Conservation (phyloP, 1,140 invertebrate species). For the Musca domestica region DNA sequence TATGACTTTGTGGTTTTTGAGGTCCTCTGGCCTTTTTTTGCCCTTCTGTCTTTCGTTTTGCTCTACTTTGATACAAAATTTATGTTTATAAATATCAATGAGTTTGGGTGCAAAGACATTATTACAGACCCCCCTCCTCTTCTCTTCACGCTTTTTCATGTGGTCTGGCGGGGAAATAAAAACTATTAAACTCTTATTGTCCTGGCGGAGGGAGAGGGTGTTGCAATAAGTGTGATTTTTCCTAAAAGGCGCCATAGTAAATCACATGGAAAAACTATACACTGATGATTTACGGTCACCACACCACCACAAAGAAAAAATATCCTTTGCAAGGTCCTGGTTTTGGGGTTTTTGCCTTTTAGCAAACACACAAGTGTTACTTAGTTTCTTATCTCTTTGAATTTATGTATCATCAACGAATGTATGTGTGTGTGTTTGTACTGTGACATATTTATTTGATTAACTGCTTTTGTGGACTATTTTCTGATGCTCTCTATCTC, state of each 20-base stretch:
- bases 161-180: background rate
- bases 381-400: background rate
- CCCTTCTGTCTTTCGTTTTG: no score
- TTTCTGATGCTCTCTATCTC: constrained; percentile 13
- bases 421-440: background rate
- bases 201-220: background rate
- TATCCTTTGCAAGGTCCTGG: no score
- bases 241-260: constrained; percentile 11
- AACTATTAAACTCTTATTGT: background rate
- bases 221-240: background rate
- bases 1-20: constrained; percentile 52
- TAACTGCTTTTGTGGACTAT: constrained; percentile 38
- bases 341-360: background rate
- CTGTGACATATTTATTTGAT: constrained; percentile 52
- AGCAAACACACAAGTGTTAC: constrained; percentile 11
- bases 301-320: no score
- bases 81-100: background rate
- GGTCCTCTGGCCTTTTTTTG: background rate
- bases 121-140: background rate
- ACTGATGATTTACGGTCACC: background rate
- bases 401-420: background rate
- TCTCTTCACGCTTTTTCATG: no score
- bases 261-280: constrained; percentile 1
- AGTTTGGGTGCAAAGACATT: background rate
- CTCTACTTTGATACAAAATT: background rate